A percentile compares a stretch with the other conserved stretches of the same genome.
phyloP scores from a whole-genome alignment of 2,888 invertebrate genomes.

The Watsonalla binaria region DNA sequence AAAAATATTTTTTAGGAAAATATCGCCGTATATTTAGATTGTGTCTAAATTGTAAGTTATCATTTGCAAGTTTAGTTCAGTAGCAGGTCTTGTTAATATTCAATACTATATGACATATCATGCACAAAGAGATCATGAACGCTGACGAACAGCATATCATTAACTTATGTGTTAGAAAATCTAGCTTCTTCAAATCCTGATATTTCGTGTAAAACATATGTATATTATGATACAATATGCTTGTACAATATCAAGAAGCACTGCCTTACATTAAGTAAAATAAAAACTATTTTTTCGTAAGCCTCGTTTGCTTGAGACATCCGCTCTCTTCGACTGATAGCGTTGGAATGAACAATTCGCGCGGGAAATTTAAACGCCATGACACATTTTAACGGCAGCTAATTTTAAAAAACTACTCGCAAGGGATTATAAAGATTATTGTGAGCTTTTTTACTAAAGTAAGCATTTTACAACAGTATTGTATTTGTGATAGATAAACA shows the following conservation, averaged over 20 bases:
- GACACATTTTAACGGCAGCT: conserved; percentile 40
- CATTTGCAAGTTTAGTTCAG: conserved; percentile 19
- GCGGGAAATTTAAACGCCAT: conserved; percentile 21
- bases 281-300: conserved; percentile 42
- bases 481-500: conserved; percentile 40
- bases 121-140: conserved; percentile 52
- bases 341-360: conserved; percentile 37
- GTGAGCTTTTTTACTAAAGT: conserved; percentile 66
- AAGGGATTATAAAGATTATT: conserved; percentile 43
- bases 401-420: conserved; percentile 39
- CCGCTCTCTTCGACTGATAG: conserved; percentile 44
- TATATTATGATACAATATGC: conserved; percentile 33
- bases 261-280: conserved; percentile 74
- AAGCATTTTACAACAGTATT: conserved; percentile 40
- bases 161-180: conserved; percentile 33
- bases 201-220: conserved; percentile 15
- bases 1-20: not conserved
- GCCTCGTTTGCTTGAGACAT: conserved; percentile 43
- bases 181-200: not conserved
- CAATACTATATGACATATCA: conserved; percentile 60
- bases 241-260: conserved; percentile 63
- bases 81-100: conserved; percentile 16
- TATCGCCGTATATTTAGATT: conserved; percentile 1
- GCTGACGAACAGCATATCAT: conserved; percentile 68
- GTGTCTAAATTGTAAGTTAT: conserved; percentile 14